Conservation (phyloP, 2,797 vertebrate species). For the Anguilla anguilla region DNA sequence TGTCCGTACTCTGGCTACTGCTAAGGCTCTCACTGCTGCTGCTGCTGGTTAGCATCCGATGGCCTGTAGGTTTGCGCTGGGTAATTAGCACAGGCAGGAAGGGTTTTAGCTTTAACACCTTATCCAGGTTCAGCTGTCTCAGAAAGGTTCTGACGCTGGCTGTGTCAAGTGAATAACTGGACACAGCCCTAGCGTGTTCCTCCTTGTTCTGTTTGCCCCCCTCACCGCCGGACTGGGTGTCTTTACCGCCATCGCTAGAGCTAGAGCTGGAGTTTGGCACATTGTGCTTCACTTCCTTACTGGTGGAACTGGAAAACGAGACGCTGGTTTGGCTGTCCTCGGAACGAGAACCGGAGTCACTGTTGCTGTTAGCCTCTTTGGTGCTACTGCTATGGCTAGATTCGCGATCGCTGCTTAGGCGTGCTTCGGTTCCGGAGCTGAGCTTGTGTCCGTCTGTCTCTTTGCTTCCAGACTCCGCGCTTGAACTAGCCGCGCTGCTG, state of each 20-base stretch:
- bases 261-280: neutral
- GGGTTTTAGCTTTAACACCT: neutral
- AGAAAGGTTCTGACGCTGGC: neutral
- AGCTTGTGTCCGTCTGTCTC: neutral
- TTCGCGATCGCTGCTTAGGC: neutral
- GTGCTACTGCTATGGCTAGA: neutral
- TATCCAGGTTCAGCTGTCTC: neutral
- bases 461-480: neutral
- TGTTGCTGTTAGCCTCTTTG: neutral
- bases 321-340: neutral
- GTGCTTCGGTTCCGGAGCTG: neutral
- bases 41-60: neutral
- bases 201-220: neutral
- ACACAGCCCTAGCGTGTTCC: neutral
- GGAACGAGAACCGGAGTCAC: neutral
- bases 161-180: neutral
- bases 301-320: neutral
- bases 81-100: neutral
- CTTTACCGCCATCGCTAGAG: neutral
- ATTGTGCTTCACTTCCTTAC: neutral
- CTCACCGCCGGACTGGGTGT: neutral
- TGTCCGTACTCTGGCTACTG: neutral
- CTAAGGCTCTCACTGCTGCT: neutral
- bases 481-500: neutral
- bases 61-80: neutral